Conservation (phyloP, 2,797 vertebrate species). For the Erpetoichthys calabaricus region DNA sequence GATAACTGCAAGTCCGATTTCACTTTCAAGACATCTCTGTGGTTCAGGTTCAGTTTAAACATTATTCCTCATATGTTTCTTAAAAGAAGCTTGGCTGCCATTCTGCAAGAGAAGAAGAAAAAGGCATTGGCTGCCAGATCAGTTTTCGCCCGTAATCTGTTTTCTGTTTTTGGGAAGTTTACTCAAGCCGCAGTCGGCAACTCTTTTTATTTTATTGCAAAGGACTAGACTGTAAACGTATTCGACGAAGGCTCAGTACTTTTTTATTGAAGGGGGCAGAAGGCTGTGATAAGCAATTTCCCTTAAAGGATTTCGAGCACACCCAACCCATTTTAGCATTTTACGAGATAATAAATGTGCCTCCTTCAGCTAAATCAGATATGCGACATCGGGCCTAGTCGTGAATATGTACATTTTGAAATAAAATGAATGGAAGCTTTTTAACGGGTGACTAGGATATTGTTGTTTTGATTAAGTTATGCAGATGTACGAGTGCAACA, state of each 20-base stretch:
- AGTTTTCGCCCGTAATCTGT: slow-evolving; percentile 35
- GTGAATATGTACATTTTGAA: too few relatives aligned
- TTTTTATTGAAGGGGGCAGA: too few relatives aligned
- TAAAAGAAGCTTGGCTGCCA: slow-evolving; percentile 37
- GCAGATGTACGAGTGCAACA: background rate
- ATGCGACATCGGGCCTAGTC: too few relatives aligned
- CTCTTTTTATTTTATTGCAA: slow-evolving; percentile 18
- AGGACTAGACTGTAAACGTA: too few relatives aligned
- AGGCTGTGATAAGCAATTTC: too few relatives aligned
- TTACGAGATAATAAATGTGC: too few relatives aligned
- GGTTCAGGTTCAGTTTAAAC: slow-evolving; percentile 48
- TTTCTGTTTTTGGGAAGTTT: slow-evolving; percentile 35
- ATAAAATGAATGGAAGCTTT: too few relatives aligned
- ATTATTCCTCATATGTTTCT: slow-evolving; percentile 34
- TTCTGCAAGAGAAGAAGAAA: slow-evolving; percentile 27
- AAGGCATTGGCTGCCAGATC: slow-evolving; percentile 31
- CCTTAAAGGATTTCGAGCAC: too few relatives aligned
- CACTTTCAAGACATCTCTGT: slow-evolving; percentile 36
- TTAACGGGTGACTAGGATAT: background rate
- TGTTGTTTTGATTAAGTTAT: slow-evolving; percentile 2
- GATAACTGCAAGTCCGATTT: slow-evolving; percentile 44
- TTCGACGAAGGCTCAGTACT: too few relatives aligned
- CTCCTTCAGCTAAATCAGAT: too few relatives aligned
- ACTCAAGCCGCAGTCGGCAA: slow-evolving; percentile 24
- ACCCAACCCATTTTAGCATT: too few relatives aligned